These are phyloP conservation scores for Apostichopus japonicus DNA, from an alignment of 35 echinoderm and acorn worm genomes.

Conservation along the genomic window DNA sequence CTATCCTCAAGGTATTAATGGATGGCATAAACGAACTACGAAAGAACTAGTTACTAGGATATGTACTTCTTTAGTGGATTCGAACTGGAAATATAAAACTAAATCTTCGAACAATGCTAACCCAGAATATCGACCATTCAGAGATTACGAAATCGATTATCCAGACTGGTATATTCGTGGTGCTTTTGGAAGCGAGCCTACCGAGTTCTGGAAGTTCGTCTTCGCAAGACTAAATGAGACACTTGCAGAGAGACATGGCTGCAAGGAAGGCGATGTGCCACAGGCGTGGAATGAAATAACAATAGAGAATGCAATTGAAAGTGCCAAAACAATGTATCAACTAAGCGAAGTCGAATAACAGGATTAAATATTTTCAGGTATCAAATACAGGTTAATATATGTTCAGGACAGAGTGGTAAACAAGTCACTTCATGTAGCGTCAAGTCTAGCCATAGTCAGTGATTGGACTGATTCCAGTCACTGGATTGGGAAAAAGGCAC, in stretches of 20 bases:
- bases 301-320: neutral
- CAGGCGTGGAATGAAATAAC: neutral
- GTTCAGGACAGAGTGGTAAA: too few relatives aligned
- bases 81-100: neutral
- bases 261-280: neutral
- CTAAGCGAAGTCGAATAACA: neutral
- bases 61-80: neutral
- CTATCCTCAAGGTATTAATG: neutral
- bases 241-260: neutral
- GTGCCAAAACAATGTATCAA: neutral
- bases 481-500: too few relatives aligned
- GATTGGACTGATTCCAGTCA: too few relatives aligned
- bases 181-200: neutral
- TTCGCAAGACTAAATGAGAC: neutral
- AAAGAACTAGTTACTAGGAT: neutral
- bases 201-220: neutral
- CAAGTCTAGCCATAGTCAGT: too few relatives aligned
- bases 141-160: slow-evolving; percentile 10
- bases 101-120: neutral
- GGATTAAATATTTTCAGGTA: too few relatives aligned
- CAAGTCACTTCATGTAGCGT: too few relatives aligned
- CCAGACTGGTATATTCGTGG: slow-evolving; percentile 2
- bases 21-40: neutral
- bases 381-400: too few relatives aligned
- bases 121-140: slow-evolving; percentile 26